Base-by-base conservation (phyloP, 1,140 invertebrate species). In the Elysia chlorotica region DNA sequence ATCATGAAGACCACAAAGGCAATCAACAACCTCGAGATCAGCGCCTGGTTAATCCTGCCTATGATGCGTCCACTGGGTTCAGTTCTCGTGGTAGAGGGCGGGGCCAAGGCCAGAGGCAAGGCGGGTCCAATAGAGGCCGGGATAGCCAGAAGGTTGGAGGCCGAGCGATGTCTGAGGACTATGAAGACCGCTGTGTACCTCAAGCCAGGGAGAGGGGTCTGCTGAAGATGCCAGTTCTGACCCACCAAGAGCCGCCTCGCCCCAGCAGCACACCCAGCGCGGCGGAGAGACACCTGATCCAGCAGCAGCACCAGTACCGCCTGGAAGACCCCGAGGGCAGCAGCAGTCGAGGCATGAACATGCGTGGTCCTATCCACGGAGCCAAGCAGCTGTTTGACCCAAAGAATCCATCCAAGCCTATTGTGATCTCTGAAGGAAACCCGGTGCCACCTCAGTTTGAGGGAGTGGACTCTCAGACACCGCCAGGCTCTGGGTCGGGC, bases 341-440 rank as follows among this genome's bases (percentile, higher is more conserved):
- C 33, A 17, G 38, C 33, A 1, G 53, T 3, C 10, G 17, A 17
- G 67, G 54, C 33, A 59, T 56, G 14, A 69, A 69, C 36, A 59
- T 48, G 19, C 53, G 68, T 2, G 65, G 30, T 59, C 54, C 48
- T 23, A 41, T 53, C 48, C 62, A 71, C 36, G 76, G 76, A 17
- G 75, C 80, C 53, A 76, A 77, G 14, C 78, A 73, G 19, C 79
- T 93, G 21, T 92, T 90, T 82, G 91, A 93, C 85, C 92, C 91
- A 2, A 91, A 92, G 76, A 93, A 93, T 87, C 92, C 92, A 1
- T 89, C 89, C 75, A 92, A 91, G 85, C 92, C 92, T 23, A 92
- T 92, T 72, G 87, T 92, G 76, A 89, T 92, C 23, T 63, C 75
- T 25, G 70, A 76, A 1, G 37, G 19, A 2, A 36, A 23, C 35